These are phyloP conservation scores for Drosophila rellima DNA, from an alignment of 2,888 invertebrate species.

Conservation along the genomic window DNA sequence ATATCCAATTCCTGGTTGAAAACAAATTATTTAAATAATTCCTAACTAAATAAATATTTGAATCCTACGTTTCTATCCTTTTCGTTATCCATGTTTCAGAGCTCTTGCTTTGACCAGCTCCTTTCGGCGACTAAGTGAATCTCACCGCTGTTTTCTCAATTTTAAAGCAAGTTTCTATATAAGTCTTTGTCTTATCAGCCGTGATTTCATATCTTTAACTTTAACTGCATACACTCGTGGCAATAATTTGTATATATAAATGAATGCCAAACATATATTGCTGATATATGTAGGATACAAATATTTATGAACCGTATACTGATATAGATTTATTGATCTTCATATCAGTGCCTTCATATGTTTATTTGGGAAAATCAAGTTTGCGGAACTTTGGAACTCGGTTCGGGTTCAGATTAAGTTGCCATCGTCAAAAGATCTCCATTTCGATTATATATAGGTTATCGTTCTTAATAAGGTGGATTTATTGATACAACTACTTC, in stretches of 20 bases:
- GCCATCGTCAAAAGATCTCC: constrained; percentile 5
- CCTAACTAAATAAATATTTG: neutral
- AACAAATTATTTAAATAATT: neutral
- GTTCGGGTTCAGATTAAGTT: constrained; percentile 8
- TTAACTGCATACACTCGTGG: constrained; percentile 16
- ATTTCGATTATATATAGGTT: constrained; percentile 6
- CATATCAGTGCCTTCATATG: constrained; percentile 6
- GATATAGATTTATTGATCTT: constrained; percentile 19
- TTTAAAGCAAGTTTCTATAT: constrained; percentile 46
- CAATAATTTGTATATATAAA: constrained; percentile 19
- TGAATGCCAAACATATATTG: neutral
- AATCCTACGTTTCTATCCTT: constrained; percentile 23
- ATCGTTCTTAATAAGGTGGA: constrained; percentile 47
- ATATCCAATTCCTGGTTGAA: constrained; percentile 27
- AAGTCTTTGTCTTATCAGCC: constrained; percentile 35
- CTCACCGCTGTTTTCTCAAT: constrained; percentile 10
- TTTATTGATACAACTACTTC: constrained; percentile 50
- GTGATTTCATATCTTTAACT: constrained; percentile 51
- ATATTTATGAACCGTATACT: constrained; percentile 31
- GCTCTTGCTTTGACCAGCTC: constrained; percentile 7
- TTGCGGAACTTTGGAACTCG: constrained; percentile 20
- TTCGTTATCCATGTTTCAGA: constrained; percentile 27
- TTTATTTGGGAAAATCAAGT: constrained; percentile 19
- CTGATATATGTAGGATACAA: constrained; percentile 30
- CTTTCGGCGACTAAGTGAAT: constrained; percentile 38